Base-by-base conservation (phyloP, 1,140 invertebrate genomes). In the Ectropis grisescens region DNA sequence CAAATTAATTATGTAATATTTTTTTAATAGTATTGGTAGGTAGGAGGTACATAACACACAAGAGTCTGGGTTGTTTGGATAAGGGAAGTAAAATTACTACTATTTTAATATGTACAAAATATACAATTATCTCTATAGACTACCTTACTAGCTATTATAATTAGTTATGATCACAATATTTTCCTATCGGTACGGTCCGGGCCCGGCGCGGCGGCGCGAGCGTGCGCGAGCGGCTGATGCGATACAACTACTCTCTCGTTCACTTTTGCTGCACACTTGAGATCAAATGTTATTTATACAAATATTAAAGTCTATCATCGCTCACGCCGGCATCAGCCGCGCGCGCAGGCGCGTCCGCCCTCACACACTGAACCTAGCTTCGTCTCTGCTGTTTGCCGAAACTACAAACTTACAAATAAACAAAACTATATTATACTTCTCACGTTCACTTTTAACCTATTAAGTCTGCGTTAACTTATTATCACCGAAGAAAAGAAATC, bases 71-170 rank as follows among this genome's bases (percentile, higher is more conserved):
- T 69, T 67, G 50, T 75, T 75, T 76, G 74, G 74, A 69, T 74
- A 69, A 72, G 70, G 68, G 76, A 70, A 80, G 64, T 76, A 76
- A 66, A 81, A 75, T 79, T 82, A 83, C 80, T 82, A 82, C 76
- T 84, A 84, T 84, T 81, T 78, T 75, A 84, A 70, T 83, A 84
- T 84, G 65, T 82, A 84, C 82, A 84, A 84, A 84, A 84, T 84
- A 80, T 84, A 84, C 80, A 84, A 65, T 80, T 82, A 82, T 39
- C 41, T 67, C 61, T 75, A 82, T 59, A 58, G 51, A 58, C 70
- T 79, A 81, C 65, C 69, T 58, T 67, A 71, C 69, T 65, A 65
- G 60, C 71, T 76, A 79, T 53, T 76, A 66, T 80, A 81, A 19
- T 19, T 76, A 82, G 80, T 80, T 82, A 81, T 82, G 76, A 82